Percentiles rank a stretch among this genome's conserved stretches.
phyloP scores from a whole-genome alignment of 2,888 invertebrate genomes.

The Esperia sulphurella region DNA sequence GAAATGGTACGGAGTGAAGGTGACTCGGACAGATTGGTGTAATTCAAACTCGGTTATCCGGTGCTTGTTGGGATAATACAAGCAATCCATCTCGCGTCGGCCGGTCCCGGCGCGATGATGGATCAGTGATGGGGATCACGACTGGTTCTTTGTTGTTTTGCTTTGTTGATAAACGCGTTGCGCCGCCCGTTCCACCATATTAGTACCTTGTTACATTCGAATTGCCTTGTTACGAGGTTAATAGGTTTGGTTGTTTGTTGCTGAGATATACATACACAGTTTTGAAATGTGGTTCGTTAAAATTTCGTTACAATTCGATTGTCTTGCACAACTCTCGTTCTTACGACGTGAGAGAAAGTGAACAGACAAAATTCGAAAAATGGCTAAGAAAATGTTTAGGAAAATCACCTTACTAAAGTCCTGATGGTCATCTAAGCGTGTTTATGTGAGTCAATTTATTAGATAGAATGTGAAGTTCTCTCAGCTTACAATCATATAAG shows the following conservation, averaged over 20 bases:
- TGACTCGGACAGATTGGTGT: constrained; percentile 62
- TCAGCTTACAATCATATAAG: constrained; percentile 37
- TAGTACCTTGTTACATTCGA: constrained; percentile 68
- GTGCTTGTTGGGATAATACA: constrained; percentile 67
- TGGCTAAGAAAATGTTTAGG: constrained; percentile 3
- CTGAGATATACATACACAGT: constrained; percentile 27
- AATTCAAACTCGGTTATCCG: constrained; percentile 57
- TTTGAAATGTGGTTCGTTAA: constrained; percentile 30
- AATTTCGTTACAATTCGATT: background rate
- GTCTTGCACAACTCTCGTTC: background rate
- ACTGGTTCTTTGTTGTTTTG: constrained; percentile 67
- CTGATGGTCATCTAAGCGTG: constrained; percentile 37
- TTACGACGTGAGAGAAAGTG: background rate
- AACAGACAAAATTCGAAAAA: background rate
- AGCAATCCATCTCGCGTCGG: constrained; percentile 61
- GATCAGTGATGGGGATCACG: constrained; percentile 72
- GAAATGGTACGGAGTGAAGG: constrained; percentile 39
- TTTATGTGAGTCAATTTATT: constrained; percentile 46
- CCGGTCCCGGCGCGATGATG: constrained; percentile 56
- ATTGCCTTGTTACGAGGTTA: constrained; percentile 59
- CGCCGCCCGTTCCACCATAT: constrained; percentile 53
- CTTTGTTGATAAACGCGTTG: constrained; percentile 61
- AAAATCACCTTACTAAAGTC: constrained; percentile 9
- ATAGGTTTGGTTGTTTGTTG: constrained; percentile 45
- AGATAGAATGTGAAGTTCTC: constrained; percentile 37